phyloP scores from a whole-genome alignment of 2,888 invertebrate species.

The Petrophora chlorosata region DNA sequence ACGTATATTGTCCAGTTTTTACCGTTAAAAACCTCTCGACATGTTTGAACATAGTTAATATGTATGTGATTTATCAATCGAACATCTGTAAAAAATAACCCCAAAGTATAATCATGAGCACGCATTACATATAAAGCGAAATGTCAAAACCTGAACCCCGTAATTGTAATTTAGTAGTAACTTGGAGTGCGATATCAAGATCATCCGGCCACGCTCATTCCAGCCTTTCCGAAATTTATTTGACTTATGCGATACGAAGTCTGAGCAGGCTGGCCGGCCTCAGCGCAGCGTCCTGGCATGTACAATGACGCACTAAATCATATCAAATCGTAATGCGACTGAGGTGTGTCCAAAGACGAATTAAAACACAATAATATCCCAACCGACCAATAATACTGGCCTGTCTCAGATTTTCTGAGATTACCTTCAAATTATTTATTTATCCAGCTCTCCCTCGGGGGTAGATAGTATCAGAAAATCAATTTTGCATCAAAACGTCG shows the following conservation, averaged over 20 bases:
- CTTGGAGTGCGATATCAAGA: constrained; percentile 60
- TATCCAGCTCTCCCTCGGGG: constrained; percentile 76
- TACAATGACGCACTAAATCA: constrained; percentile 79
- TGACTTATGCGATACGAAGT: constrained; percentile 54
- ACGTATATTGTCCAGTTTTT: not conserved
- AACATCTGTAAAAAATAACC: too few species aligned
- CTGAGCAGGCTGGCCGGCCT: too few species aligned
- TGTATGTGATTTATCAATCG: constrained; percentile 26
- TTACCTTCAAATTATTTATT: constrained; percentile 82
- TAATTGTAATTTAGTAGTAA: constrained; percentile 74
- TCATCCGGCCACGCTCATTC: constrained; percentile 58
- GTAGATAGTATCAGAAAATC: constrained; percentile 81
- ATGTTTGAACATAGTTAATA: too few species aligned
- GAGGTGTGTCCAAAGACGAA: constrained; percentile 73
- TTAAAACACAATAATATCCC: constrained; percentile 82
- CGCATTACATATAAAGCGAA: constrained; percentile 40
- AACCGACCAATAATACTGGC: constrained; percentile 70
- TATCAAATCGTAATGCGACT: constrained; percentile 71
- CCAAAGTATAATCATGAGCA: constrained; percentile 12
- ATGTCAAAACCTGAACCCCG: constrained; percentile 53
- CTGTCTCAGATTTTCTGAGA: constrained; percentile 76
- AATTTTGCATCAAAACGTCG: constrained; percentile 78
- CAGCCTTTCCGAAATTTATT: constrained; percentile 63
- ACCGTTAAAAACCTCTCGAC: constrained; percentile 2
- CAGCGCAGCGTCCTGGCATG: constrained; percentile 47